Conservation (phyloP, 2,888 invertebrate species). For the Spicauda simplicius region DNA sequence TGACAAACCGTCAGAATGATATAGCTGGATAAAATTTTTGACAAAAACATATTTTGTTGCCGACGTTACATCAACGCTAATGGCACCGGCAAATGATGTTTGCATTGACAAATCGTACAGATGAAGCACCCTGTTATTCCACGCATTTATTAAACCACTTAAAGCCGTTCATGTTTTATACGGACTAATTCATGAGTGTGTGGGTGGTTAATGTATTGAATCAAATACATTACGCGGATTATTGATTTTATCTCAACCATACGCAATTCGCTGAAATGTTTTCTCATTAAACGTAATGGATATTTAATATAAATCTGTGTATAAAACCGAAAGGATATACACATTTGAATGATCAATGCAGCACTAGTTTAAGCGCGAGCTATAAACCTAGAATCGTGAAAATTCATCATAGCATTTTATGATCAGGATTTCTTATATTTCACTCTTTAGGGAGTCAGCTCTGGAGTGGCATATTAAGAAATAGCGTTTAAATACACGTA, state of each 20-base stretch:
- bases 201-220: not conserved
- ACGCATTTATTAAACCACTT: conserved; percentile 16
- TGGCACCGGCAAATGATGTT: conserved; percentile 13
- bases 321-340: too few species aligned
- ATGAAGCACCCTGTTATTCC: conserved; percentile 13
- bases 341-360: too few species aligned
- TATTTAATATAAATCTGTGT: too few species aligned
- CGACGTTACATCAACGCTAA: conserved; percentile 9
- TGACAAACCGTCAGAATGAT: too few species aligned
- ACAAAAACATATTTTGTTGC: not conserved
- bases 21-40: not conserved
- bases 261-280: not conserved
- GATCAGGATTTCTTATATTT: too few species aligned
- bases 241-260: not conserved
- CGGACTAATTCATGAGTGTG: not conserved
- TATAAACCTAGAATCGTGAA: too few species aligned
- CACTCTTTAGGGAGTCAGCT: too few species aligned
- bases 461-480: too few species aligned
- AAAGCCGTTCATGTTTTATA: not conserved
- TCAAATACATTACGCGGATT: not conserved
- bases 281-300: not conserved
- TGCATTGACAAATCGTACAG: conserved; percentile 20
- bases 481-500: too few species aligned
- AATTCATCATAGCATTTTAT: too few species aligned
- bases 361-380: too few species aligned